Conservation (phyloP, 1,140 invertebrate species). For the Ostrea edulis region DNA sequence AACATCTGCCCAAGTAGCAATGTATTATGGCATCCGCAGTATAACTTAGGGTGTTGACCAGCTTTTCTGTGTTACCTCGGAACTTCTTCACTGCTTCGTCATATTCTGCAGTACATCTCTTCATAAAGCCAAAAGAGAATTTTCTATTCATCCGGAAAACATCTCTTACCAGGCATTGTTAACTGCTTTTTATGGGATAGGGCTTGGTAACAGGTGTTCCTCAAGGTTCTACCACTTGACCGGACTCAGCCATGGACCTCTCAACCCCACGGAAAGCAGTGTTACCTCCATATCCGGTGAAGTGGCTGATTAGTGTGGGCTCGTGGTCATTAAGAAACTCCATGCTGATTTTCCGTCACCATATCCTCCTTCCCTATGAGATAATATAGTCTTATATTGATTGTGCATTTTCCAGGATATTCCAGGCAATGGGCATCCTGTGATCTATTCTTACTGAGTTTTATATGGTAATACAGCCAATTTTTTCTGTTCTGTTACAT, state of each 20-base stretch:
- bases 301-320: background rate
- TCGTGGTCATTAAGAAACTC: background rate
- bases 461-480: slow-evolving; percentile 13
- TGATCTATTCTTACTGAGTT: background rate
- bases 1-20: slow-evolving; percentile 16
- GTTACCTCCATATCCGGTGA: slow-evolving; percentile 7
- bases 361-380: background rate
- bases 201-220: background rate
- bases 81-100: background rate
- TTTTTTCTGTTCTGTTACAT: background rate
- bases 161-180: too few species aligned
- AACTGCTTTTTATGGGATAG: too few species aligned
- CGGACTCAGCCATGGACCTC: background rate
- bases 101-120: slow-evolving; percentile 8
- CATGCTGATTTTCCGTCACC: slow-evolving; percentile 6
- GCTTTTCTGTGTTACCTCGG: slow-evolving; percentile 1
- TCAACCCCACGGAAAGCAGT: slow-evolving; percentile 1
- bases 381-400: background rate
- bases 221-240: background rate
- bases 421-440: background rate
- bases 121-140: background rate
- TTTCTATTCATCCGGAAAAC: slow-evolving; percentile 6
- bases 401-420: background rate
- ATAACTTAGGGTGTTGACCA: slow-evolving; percentile 16
- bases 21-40: background rate